phyloP scores from a whole-genome alignment of 1,140 invertebrate species.

The Ooceraea biroi region DNA sequence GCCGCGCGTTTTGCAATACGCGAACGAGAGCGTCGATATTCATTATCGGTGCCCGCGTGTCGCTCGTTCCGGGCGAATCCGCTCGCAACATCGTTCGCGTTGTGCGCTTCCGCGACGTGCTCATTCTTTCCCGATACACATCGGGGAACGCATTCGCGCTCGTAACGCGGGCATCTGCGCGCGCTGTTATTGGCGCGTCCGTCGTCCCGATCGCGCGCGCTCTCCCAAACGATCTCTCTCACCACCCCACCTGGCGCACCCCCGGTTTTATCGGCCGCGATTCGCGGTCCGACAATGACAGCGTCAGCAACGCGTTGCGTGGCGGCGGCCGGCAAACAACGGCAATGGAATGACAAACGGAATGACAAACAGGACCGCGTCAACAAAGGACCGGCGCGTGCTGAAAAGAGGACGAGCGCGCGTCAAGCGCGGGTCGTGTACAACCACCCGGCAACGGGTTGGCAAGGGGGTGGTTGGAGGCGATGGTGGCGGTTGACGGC shows the following conservation, averaged over 20 bases:
- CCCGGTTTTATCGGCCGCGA: slow-evolving; percentile 56
- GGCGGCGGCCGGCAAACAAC: slow-evolving; percentile 56
- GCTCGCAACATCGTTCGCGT: too few relatives aligned
- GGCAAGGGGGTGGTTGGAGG: slow-evolving; percentile 24
- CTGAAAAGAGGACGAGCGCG: slow-evolving; percentile 62
- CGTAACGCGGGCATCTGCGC: slow-evolving; percentile 29
- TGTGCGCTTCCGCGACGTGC: not conserved
- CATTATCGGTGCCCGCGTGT: too few relatives aligned
- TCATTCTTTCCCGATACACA: slow-evolving; percentile 18
- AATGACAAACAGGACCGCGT: slow-evolving; percentile 63
- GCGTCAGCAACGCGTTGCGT: slow-evolving; percentile 47
- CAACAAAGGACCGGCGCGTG: slow-evolving; percentile 57
- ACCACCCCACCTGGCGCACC: not conserved
- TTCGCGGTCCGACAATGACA: slow-evolving; percentile 61
- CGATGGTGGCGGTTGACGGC: slow-evolving; percentile 31
- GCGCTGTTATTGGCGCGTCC: slow-evolving; percentile 39
- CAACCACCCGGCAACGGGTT: slow-evolving; percentile 22
- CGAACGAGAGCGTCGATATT: too few relatives aligned
- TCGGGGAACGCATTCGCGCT: slow-evolving; percentile 3
- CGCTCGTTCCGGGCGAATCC: too few relatives aligned
- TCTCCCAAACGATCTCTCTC: slow-evolving; percentile 16
- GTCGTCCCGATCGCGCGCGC: slow-evolving; percentile 45
- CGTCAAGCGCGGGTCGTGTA: slow-evolving; percentile 59
- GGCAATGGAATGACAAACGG: slow-evolving; percentile 63
- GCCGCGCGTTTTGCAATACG: too few relatives aligned